Conservation (phyloP, 2,888 invertebrate genomes). For the Theodoxus fluviatilis region DNA sequence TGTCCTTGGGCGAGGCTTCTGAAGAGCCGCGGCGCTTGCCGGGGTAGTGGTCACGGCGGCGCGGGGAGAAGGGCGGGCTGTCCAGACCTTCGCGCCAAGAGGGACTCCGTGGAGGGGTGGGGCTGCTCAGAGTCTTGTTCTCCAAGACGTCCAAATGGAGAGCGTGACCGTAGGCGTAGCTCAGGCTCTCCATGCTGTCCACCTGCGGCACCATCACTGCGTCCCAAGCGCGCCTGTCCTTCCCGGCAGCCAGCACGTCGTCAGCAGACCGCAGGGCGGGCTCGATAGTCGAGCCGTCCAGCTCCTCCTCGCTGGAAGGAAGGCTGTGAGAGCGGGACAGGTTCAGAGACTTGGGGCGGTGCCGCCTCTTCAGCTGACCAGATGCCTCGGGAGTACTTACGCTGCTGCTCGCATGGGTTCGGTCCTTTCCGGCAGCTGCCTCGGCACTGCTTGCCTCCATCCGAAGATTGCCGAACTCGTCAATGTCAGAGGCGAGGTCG, state of each 20-base stretch:
- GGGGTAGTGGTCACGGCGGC: conserved; percentile 56
- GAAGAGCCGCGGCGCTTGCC: conserved; percentile 55
- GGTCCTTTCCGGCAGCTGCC: conserved; percentile 7
- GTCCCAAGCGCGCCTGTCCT: too few species aligned
- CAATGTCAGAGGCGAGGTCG: conserved; percentile 50
- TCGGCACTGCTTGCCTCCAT: conserved; percentile 12
- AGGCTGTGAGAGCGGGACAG: conserved; percentile 56
- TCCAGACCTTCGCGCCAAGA: conserved; percentile 60
- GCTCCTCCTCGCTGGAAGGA: conserved; percentile 57
- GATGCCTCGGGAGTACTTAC: conserved; percentile 44
- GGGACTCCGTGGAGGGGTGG: conserved; percentile 60
- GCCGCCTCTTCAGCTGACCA: conserved; percentile 43
- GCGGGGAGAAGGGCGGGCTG: conserved; percentile 57
- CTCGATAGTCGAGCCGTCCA: too few species aligned
- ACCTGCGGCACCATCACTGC: too few species aligned
- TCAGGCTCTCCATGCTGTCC: conserved; percentile 54
- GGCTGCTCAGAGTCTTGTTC: conserved; percentile 41
- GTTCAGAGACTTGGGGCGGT: conserved; percentile 55
- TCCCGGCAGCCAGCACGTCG: too few species aligned
- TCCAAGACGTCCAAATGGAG: conserved; percentile 55
- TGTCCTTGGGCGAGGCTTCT: conserved; percentile 56
- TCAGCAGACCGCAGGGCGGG: too few species aligned
- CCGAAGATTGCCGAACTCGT: conserved; percentile 39
- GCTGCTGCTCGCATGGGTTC: conserved; percentile 28
- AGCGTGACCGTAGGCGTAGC: conserved; percentile 54